phyloP scores from a whole-genome alignment of 2,888 invertebrate genomes.

The Oscheius sp. region DNA sequence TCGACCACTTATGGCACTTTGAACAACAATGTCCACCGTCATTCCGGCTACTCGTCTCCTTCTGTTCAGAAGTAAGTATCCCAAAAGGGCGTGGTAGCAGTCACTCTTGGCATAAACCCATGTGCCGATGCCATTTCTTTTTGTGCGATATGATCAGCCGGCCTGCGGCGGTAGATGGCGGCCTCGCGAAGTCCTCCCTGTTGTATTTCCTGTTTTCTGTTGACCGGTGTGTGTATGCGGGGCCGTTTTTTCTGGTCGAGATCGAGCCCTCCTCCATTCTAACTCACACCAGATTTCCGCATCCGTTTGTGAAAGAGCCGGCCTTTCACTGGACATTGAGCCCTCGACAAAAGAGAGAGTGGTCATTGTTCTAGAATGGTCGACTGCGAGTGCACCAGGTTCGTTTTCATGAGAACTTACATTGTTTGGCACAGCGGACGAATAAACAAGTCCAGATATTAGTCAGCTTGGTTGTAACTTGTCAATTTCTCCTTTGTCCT shows the following conservation, averaged over 20 bases:
- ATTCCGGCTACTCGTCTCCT: slow-evolving; percentile 6
- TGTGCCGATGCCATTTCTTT: slow-evolving; percentile 15
- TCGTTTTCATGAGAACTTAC: background rate
- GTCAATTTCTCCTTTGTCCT: no score
- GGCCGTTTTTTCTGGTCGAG: slow-evolving; percentile 32
- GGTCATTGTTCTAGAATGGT: slow-evolving; percentile 13
- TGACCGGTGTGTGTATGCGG: slow-evolving; percentile 28
- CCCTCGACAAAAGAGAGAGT: background rate
- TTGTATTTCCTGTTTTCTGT: slow-evolving; percentile 33
- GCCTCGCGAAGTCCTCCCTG: background rate
- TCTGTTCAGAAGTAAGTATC: slow-evolving; percentile 4
- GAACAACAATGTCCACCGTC: background rate
- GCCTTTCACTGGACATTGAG: background rate
- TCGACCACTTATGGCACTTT: slow-evolving; percentile 3
- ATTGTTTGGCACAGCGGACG: no score
- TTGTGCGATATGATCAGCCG: slow-evolving; percentile 30
- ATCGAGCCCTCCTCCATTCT: slow-evolving; percentile 22
- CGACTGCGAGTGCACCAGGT: slow-evolving; percentile 20
- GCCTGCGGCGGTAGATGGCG: background rate
- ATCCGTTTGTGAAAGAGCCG: slow-evolving; percentile 8
- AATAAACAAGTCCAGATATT: no score
- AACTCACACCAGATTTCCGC: slow-evolving; percentile 30
- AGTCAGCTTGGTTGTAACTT: no score
- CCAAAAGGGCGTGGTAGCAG: background rate
- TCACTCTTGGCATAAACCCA: background rate